Evolutionary conservation across 1,140 invertebrate species (phyloP), one percentile per base, ranked within the genome.

Genomic region (Drosophila sucinea): DNA sequence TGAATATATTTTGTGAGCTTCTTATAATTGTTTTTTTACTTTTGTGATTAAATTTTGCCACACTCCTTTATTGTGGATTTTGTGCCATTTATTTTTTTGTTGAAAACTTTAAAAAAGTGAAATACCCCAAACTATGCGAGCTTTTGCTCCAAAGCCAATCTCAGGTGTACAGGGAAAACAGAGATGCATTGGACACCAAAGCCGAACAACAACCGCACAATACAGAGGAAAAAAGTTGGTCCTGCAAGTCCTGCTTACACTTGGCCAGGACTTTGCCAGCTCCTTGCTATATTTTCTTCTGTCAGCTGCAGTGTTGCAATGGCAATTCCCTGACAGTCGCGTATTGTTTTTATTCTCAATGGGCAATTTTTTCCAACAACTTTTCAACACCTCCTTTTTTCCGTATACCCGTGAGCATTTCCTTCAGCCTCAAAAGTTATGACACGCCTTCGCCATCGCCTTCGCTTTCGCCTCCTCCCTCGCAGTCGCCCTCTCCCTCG

Each of bases 281-380:
- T 40, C 23, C 10, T 56, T 67, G 33, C n/a, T 67, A 32, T 32
- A n/a, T 44, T 62, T 64, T 70, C 84, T 89, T 75, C 83, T 79
- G 83, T 86, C 84, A 89, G 83, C 57, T 87, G 83, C 84, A 89
- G 77, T 51, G 44, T 63, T 41, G 65, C 76, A 67, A 58, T 51
- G 44, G 44, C 44, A 51, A 51, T 51, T 69, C 54, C 65, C 38
- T 40, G 40, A 62, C 60, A 62, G 40, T 17, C 29, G 33, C 30
- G 30, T 54, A 38, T 11, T 35, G 38, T 70, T 66, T 47, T 66
- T 40, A 44, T 61, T 61, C 40, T 58, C 73, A 77, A 67, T 70
- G 70, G 75, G 75, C 67, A 66, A 77, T 77, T 77, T 76, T 72
- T 76, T 27, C 56, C 63, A 51, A 60, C 66, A 81, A 81, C 78